These are phyloP conservation scores for Halesus radiatus DNA, from an alignment of 1,140 invertebrate genomes.

Conservation along the genomic window DNA sequence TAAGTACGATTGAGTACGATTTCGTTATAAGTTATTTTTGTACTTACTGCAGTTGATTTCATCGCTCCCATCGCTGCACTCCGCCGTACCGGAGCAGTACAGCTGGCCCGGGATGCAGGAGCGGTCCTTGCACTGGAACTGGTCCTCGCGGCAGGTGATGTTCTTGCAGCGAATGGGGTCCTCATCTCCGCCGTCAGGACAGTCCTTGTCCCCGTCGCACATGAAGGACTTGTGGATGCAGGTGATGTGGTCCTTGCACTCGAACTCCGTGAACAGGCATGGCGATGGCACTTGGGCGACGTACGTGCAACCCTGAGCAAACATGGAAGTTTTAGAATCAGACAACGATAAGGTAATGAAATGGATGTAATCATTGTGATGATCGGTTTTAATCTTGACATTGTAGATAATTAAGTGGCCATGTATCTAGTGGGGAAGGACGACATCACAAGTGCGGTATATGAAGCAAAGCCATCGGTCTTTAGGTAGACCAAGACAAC, in stretches of 20 bases:
- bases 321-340: not conserved
- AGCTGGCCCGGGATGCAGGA: constrained; percentile 87
- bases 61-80: constrained; percentile 88
- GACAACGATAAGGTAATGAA: no score
- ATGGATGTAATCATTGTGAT: no score
- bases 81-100: constrained; percentile 85
- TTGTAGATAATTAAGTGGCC: no score
- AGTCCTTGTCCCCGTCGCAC: constrained; percentile 90
- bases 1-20: no score
- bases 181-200: constrained; percentile 87
- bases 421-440: no score
- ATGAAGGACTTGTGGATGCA: constrained; percentile 90
- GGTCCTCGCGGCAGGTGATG: constrained; percentile 84
- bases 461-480: no score
- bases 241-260: constrained; percentile 86
- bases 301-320: constrained; percentile 71
- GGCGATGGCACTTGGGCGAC: constrained; percentile 70
- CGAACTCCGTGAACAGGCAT: constrained; percentile 81
- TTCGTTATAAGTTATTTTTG: not conserved
- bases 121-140: constrained; percentile 86
- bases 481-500: no score
- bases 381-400: no score
- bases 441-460: no score
- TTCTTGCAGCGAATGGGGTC: constrained; percentile 77
- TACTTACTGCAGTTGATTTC: constrained; percentile 83